Conservation (phyloP, 2,797 vertebrate species). For the Arrhamphus sclerolepis region DNA sequence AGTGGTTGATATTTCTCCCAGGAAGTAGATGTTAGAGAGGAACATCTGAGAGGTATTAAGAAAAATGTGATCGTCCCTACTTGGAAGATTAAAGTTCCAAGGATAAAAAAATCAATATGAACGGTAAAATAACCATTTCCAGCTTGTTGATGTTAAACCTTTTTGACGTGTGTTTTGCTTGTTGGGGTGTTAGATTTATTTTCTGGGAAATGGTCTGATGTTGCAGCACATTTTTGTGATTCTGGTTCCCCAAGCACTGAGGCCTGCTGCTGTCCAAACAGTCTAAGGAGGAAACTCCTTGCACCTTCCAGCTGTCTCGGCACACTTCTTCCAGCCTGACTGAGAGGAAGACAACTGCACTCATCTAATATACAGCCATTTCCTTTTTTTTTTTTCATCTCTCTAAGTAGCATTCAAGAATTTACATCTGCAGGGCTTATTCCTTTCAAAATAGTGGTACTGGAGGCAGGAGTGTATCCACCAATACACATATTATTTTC, state of each 20-base stretch:
- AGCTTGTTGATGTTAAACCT: background rate
- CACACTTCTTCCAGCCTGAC: slow-evolving; percentile 67
- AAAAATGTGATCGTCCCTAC: too few relatives aligned
- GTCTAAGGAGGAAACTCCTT: slow-evolving; percentile 60
- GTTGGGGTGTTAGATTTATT: background rate
- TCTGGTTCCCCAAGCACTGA: slow-evolving; percentile 32
- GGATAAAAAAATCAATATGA: too few relatives aligned
- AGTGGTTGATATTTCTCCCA: too few relatives aligned
- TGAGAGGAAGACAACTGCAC: too few relatives aligned
- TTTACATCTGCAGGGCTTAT: background rate
- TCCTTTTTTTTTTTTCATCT: background rate
- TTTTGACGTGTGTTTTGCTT: background rate
- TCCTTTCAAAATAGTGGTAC: background rate
- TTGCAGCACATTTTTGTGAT: slow-evolving; percentile 7
- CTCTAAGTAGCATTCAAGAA: background rate
- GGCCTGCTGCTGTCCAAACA: slow-evolving; percentile 65
- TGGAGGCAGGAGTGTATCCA: too few relatives aligned
- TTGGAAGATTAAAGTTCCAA: too few relatives aligned
- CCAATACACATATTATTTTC: too few relatives aligned
- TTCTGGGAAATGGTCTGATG: background rate
- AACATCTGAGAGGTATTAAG: too few relatives aligned
- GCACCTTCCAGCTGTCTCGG: slow-evolving; percentile 69
- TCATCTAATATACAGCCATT: too few relatives aligned
- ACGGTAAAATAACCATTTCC: too few relatives aligned
- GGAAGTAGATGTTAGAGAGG: too few relatives aligned